These are phyloP conservation scores for Apis florea DNA, from an alignment of 1,140 invertebrate genomes.

Conservation along the genomic window DNA sequence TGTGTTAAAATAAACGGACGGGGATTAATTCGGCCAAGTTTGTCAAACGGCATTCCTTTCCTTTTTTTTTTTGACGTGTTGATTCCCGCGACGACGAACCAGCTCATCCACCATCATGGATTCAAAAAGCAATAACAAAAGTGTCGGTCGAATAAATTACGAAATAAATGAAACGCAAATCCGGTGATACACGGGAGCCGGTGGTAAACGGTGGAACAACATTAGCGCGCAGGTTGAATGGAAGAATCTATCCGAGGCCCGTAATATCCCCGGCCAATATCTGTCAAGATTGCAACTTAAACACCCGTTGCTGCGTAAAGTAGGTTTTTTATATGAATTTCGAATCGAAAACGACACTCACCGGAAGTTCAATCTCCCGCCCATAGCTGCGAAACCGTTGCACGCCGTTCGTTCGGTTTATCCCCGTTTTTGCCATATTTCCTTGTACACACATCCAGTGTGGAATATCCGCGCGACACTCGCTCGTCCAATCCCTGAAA, in stretches of 20 bases:
- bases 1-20: too few species aligned
- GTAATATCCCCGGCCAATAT: slow-evolving; percentile 7
- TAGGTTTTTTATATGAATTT: slow-evolving; percentile 1
- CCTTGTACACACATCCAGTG: not conserved
- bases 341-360: slow-evolving; percentile 3
- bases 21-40: not conserved
- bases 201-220: slow-evolving; percentile 1
- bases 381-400: not conserved
- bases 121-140: slow-evolving; percentile 26
- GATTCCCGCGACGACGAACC: not conserved
- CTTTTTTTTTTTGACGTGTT: not conserved
- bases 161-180: slow-evolving; percentile 25
- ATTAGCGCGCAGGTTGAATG: slow-evolving; percentile 35
- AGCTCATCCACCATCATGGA: not conserved
- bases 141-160: slow-evolving; percentile 34
- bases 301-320: not conserved
- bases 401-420: not conserved
- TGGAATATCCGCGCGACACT: not conserved
- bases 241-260: not conserved
- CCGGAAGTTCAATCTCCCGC: not conserved
- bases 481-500: not conserved
- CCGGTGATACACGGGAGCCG: not conserved
- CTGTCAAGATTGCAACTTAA: not conserved
- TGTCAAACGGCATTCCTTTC: not conserved
- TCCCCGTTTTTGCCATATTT: slow-evolving; percentile 1